These are phyloP conservation scores for Dasyprocta punctata DNA, from an alignment of 2,113 vertebrate species.

Conservation along the genomic window DNA sequence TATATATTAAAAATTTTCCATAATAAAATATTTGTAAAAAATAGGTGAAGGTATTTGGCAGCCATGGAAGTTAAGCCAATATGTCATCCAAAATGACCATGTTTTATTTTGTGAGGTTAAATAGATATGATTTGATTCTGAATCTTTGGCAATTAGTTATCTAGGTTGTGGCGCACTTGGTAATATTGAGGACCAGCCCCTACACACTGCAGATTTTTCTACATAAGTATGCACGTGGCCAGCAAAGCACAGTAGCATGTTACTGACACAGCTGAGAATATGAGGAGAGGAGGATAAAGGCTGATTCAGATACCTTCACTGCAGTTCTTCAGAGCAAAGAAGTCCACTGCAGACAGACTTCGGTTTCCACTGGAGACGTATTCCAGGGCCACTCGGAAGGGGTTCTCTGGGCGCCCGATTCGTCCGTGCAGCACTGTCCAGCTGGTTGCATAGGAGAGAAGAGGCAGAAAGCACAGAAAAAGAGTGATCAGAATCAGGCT, in stretches of 20 bases:
- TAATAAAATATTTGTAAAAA: neutral
- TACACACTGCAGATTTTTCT: neutral
- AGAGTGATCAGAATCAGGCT: conserved; percentile 74
- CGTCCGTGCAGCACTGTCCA: conserved; percentile 87
- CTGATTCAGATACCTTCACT: conserved; percentile 84
- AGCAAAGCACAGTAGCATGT: neutral
- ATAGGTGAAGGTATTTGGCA: neutral
- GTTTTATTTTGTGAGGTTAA: neutral
- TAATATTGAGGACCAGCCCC: neutral
- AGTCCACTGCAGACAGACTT: conserved; percentile 86
- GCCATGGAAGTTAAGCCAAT: neutral
- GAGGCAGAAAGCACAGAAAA: conserved; percentile 77
- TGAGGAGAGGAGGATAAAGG: neutral
- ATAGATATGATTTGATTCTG: neutral
- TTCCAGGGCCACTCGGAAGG: conserved; percentile 88
- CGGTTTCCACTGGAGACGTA: conserved; percentile 83
- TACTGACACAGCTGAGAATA: neutral
- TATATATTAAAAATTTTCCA: neutral
- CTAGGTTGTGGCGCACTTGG: neutral
- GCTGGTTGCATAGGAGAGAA: conserved; percentile 78
- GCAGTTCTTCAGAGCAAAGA: conserved; percentile 90
- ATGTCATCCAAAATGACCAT: neutral
- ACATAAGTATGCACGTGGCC: neutral
- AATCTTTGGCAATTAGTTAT: neutral
- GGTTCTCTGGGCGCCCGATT: conserved; percentile 86